Base-by-base conservation (phyloP, 2,888 invertebrate species). In the Myopa testacea region DNA sequence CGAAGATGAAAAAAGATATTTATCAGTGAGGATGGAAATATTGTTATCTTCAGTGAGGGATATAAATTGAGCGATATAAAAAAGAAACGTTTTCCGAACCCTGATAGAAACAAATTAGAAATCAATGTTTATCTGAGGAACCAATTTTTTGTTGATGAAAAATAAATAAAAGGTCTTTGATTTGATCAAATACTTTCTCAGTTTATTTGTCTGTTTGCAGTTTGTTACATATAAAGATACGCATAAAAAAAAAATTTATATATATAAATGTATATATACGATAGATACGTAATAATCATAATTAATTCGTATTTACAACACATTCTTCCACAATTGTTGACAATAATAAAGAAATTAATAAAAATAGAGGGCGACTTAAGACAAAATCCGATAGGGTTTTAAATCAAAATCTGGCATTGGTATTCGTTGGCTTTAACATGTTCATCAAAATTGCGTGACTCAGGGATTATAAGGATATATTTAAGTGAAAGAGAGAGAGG, bases 131-230 rank as follows among this genome's bases (percentile, higher is more conserved):
- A n/a, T n/a, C n/a, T n/a, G n/a, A n/a, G n/a, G n/a, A n/a, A n/a
- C n/a, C n/a, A n/a, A 26, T 37, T 16, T 40, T 16, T 67, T 34
- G 37, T n/a, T 19, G 26, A 63, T 8, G 34, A 76, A 69, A 38
- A 55, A 7, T 68, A 4, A 40, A 40, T 76, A 4, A 34, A 63
- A 7, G n/a, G 52, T 37, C 19, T 80, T 79, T 81, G 81, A 38
- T 65, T 65, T 83, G 82, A 85, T 86, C 86, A 85, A 86, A 86
- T 86, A 86, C 83, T 85, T 86, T 86, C 85, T 83, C 86, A 85
- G 85, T 85, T 85, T 85, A 85, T 85, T 85, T 85, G 82, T 86
- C 86, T 85, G 85, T 84, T 86, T 85, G 86, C 86, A 84, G 83
- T 86, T 86, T 83, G 82, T 81, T 84, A 84, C 82, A 84, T 81